Percentiles rank a stretch among this genome's conserved stretches.
Conservation (phyloP, 2,888 invertebrate genomes). For the Laspeyria flexula region DNA sequence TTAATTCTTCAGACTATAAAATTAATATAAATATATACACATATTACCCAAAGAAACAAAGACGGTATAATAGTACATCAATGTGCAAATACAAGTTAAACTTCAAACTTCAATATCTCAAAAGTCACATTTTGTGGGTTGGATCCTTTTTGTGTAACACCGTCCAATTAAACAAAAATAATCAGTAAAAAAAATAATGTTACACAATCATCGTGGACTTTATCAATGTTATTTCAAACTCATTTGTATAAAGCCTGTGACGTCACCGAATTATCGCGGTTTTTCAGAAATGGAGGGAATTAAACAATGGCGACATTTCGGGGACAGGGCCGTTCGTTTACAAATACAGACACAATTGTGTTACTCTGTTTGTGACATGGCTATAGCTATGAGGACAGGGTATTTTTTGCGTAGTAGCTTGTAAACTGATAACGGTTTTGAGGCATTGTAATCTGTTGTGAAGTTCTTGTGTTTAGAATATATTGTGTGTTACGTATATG, state of each 20-base stretch:
- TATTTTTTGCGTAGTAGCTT: neutral
- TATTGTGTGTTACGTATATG: neutral
- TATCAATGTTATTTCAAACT: conserved; percentile 23
- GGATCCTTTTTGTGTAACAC: no score
- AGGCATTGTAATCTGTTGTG: neutral
- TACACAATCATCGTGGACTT: neutral
- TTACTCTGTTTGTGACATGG: conserved; percentile 17
- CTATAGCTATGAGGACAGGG: neutral
- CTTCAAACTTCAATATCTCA: no score
- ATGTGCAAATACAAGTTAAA: no score
- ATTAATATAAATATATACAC: no score
- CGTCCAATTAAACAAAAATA: neutral
- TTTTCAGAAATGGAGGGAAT: conserved; percentile 45
- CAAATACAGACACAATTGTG: neutral
- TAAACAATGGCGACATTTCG: conserved; percentile 29
- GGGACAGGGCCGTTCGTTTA: conserved; percentile 10
- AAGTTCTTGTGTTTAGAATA: neutral
- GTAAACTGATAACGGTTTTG: neutral
- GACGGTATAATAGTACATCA: no score
- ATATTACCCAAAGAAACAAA: no score
- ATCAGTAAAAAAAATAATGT: neutral
- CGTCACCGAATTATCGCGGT: conserved; percentile 38
- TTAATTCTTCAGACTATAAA: no score
- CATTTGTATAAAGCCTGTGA: conserved; percentile 30
- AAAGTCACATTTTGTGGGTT: no score